Conservation (phyloP, 2,113 vertebrate genomes). For the Serilophus lunatus region DNA sequence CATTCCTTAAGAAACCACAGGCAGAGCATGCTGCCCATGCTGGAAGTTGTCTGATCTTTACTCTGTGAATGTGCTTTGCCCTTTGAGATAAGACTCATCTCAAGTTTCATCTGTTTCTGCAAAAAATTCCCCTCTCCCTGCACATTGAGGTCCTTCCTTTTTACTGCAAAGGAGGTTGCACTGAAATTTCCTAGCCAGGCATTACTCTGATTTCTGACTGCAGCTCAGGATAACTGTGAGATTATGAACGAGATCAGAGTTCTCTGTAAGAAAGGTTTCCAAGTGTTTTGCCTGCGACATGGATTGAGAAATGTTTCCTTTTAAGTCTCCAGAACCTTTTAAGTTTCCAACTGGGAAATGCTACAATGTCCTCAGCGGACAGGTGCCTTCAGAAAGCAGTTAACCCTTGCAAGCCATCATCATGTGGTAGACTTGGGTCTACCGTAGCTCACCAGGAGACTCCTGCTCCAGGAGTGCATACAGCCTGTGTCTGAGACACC, state of each 20-base stretch:
- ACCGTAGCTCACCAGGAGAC: not conserved
- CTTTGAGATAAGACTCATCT: not conserved
- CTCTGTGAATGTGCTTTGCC: not conserved
- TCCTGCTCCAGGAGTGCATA: not conserved
- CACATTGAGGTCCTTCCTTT: not conserved
- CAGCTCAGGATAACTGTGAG: not conserved
- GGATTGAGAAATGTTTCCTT: not conserved
- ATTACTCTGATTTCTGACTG: not conserved
- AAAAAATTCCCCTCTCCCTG: not conserved
- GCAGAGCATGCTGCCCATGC: not conserved
- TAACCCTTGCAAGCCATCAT: not conserved
- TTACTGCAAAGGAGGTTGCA: not conserved
- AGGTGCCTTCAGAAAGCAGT: not conserved
- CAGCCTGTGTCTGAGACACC: not conserved
- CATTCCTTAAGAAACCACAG: conserved; percentile 8
- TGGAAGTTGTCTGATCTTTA: not conserved
- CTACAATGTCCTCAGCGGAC: not conserved
- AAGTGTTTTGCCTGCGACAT: not conserved
- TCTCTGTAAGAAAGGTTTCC: not conserved
- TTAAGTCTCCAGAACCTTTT: not conserved
- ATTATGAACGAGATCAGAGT: not conserved
- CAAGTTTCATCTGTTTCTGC: not conserved
- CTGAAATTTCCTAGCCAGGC: not conserved
- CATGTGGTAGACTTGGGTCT: not conserved
- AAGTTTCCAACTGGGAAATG: not conserved